Percentiles rank a stretch among this genome's conserved stretches.
Conservation (phyloP, 2,888 invertebrate species). For the Ditula angustiorana region DNA sequence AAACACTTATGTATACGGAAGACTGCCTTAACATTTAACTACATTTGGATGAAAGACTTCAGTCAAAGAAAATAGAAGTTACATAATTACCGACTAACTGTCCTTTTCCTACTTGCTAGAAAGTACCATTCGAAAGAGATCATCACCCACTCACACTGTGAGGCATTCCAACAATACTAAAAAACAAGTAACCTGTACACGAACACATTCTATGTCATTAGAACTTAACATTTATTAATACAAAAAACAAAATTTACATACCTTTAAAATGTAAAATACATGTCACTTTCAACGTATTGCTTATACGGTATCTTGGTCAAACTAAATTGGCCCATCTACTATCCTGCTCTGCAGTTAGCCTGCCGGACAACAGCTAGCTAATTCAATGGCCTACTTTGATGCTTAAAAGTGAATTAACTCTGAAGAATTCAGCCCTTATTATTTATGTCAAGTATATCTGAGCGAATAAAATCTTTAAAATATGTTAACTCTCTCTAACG, state of each 20-base stretch:
- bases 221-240: constrained; percentile 20
- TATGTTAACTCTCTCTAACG: too few species aligned
- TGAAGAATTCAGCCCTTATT: background rate
- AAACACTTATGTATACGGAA: constrained; percentile 29
- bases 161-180: constrained; percentile 51
- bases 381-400: background rate
- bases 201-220: constrained; percentile 39
- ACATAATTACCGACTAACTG: constrained; percentile 25
- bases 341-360: background rate
- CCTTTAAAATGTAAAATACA: constrained; percentile 6
- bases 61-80: constrained; percentile 17
- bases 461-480: too few species aligned
- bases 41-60: constrained; percentile 31
- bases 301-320: background rate
- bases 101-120: constrained; percentile 36
- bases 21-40: constrained; percentile 28
- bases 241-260: constrained; percentile 5
- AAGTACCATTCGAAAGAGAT: constrained; percentile 69
- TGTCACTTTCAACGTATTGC: constrained; percentile 2
- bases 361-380: background rate
- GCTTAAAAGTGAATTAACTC: background rate
- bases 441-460: background rate
- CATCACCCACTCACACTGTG: constrained; percentile 50
- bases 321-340: background rate
- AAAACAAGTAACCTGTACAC: constrained; percentile 45